Conservation (phyloP, 1,140 invertebrate genomes). For the Wasmannia auropunctata region DNA sequence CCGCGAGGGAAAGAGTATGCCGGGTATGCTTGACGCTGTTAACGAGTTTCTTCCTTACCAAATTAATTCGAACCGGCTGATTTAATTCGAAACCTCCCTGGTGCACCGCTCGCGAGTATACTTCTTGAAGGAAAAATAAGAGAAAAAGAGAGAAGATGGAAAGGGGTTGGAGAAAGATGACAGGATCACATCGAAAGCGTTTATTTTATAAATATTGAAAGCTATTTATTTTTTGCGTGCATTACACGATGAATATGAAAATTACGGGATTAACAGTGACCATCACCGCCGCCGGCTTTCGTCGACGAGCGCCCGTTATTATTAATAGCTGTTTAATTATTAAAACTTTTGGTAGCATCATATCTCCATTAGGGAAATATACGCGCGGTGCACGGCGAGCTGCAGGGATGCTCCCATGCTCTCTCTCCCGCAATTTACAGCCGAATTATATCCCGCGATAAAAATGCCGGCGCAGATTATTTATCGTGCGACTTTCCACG, state of each 20-base stretch:
- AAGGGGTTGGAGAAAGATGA: no score
- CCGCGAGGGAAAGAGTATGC: background rate
- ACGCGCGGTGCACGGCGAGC: background rate
- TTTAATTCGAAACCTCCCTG: constrained; percentile 12
- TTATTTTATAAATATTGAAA: no score
- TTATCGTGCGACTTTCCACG: background rate
- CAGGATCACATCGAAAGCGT: background rate
- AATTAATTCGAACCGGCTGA: constrained; percentile 36
- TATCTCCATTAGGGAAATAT: constrained; percentile 5
- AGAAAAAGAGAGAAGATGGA: no score
- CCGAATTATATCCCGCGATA: background rate
- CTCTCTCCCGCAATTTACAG: background rate
- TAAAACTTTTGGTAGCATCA: background rate
- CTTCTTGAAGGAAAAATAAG: background rate
- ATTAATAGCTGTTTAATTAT: constrained; percentile 33
- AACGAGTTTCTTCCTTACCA: constrained; percentile 29
- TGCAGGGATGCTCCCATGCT: background rate
- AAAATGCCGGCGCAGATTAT: background rate
- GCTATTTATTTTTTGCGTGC: background rate
- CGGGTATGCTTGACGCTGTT: constrained; percentile 3
- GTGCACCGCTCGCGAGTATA: background rate
- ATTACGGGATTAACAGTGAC: background rate
- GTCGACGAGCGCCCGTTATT: background rate
- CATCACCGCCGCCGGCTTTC: background rate
- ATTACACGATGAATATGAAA: background rate